Base-by-base conservation (phyloP, 1,140 invertebrate genomes). In the Drosophila kepulauana region DNA sequence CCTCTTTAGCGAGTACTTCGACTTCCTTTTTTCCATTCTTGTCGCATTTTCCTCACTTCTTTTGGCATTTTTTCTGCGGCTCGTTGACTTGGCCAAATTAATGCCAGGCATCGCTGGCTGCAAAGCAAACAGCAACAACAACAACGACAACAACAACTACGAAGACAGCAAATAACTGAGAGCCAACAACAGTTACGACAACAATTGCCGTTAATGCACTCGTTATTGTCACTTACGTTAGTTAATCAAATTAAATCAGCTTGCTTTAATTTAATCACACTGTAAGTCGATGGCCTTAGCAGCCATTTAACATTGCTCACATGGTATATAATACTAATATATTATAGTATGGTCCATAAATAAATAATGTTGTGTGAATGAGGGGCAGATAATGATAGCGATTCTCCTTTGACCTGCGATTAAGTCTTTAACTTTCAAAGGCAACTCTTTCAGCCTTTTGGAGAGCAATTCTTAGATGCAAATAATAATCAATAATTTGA, bases 41-140 rank as follows among this genome's bases (percentile, higher is more conserved):
- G 3, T 5, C 20, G 15, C 30, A 15, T 35, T 33, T 35, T 51
- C 8, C 13, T 25, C 28, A 5, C 49, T 52, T 48, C 15, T 48
- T 20, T 6, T 48, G 46, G 1, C 6, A 13, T 46, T 46, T 5
- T 16, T 46, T 16, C 5, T 46, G 15, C 10, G 20, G 8, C 11
- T 10, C 51, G 51, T 33, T 52, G 51, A 54, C 28, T 54, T n/a
- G 2, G 5, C 51, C 28, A 54, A 54, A 54, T 54, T 54, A 54
- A 33, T 30, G 51, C 51, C 30, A 54, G 28, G 51, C 51, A 54
- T 54, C 30, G 51, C 51, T 54, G 51, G 11, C 41, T 10, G 10
- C 38, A n/a, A 41, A 10, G 38, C 38, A 13, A 13, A 43, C 2
- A 43, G 41, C 41, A 43, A 2, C n/a, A 43, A 43, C 41, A 8